phyloP scores from a whole-genome alignment of 2,888 invertebrate genomes.

The Urechis unicinctus region DNA sequence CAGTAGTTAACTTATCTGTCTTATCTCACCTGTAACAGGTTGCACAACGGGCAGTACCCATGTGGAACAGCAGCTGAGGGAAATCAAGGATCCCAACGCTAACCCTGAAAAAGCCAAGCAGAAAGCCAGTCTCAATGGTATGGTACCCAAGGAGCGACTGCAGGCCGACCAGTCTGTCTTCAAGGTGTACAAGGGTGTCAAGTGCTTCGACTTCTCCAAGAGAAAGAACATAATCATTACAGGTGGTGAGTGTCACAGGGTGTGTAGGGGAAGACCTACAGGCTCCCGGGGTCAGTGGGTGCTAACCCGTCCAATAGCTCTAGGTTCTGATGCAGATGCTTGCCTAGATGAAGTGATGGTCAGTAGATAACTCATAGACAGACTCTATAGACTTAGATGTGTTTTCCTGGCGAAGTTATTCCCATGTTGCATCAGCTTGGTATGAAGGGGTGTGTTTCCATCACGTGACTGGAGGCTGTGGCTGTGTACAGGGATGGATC shows the following conservation, averaged over 20 bases:
- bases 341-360: too few species aligned
- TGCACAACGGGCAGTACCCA: slow-evolving; percentile 47
- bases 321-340: too few species aligned
- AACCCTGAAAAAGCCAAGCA: slow-evolving; percentile 17
- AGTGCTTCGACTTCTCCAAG: slow-evolving; percentile 49
- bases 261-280: too few species aligned
- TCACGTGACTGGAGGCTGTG: background rate
- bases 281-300: too few species aligned
- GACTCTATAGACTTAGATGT: too few species aligned
- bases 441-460: too few species aligned
- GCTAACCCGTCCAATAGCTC: too few species aligned
- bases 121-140: slow-evolving; percentile 22
- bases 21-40: slow-evolving; percentile 25
- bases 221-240: slow-evolving; percentile 49
- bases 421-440: too few species aligned
- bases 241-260: too few species aligned
- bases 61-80: slow-evolving; percentile 44
- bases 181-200: slow-evolving; percentile 50
- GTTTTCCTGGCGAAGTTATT: too few species aligned
- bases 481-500: slow-evolving; percentile 43
- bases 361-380: too few species aligned
- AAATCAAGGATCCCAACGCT: slow-evolving; percentile 30
- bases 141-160: slow-evolving; percentile 34
- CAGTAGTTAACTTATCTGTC: too few species aligned
- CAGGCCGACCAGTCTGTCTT: slow-evolving; percentile 47